These are phyloP conservation scores for Podarcis raffonei DNA, from an alignment of 2,113 vertebrate species.

Conservation along the genomic window DNA sequence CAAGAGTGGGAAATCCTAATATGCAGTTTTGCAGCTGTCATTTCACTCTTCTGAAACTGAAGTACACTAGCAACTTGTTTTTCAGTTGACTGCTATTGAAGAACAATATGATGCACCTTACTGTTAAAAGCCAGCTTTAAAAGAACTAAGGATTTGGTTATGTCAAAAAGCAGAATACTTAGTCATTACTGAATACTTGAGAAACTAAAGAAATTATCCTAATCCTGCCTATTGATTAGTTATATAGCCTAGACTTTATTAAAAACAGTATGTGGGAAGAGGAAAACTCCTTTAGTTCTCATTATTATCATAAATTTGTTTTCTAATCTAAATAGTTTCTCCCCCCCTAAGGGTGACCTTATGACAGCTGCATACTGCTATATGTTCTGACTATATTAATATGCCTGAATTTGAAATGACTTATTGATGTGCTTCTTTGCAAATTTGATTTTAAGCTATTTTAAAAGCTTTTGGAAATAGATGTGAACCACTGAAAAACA, in stretches of 20 bases:
- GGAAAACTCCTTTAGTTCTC: background rate
- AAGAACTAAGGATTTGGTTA: background rate
- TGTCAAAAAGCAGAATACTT: background rate
- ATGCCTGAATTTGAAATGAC: conserved; percentile 1
- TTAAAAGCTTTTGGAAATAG: conserved; percentile 64
- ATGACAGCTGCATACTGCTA: conserved; percentile 68
- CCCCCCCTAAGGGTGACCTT: conserved; percentile 42
- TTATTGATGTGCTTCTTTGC: conserved; percentile 52
- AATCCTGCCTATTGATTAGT: background rate
- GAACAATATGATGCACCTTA: background rate
- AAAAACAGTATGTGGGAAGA: background rate
- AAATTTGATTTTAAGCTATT: conserved; percentile 41
- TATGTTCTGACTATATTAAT: conserved; percentile 59
- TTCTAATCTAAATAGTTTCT: conserved; percentile 9
- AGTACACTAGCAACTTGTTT: background rate
- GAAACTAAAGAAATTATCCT: background rate
- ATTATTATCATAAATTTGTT: background rate
- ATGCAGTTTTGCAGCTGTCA: conserved; percentile 69
- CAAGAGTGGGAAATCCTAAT: conserved; percentile 67
- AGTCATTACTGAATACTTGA: background rate
- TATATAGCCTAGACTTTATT: background rate
- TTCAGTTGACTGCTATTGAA: background rate
- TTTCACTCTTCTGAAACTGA: conserved; percentile 20
- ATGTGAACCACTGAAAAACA: conserved; percentile 63
- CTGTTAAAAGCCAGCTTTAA: background rate